A percentile compares a stretch with the other conserved stretches of the same genome.
These are phyloP conservation scores for Chrysemys picta DNA, from an alignment of 2,113 vertebrate species.

Conservation along the genomic window DNA sequence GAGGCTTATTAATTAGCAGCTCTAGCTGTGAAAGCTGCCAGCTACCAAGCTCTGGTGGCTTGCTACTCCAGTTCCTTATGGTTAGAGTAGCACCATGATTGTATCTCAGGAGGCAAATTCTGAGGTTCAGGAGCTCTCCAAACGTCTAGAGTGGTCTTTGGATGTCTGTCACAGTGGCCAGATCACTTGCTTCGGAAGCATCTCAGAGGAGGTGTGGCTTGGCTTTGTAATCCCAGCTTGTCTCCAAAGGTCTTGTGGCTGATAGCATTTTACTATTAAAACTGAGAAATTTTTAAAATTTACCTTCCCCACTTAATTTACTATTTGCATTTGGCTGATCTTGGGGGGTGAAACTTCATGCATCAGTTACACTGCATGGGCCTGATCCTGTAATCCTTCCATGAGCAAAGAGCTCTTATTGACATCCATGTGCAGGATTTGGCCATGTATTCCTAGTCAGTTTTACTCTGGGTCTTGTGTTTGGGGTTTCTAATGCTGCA, in stretches of 20 bases:
- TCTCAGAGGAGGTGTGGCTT: conserved; percentile 6
- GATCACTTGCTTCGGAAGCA: conserved; percentile 1
- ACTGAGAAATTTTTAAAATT: conserved; percentile 60
- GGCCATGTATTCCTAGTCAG: background rate
- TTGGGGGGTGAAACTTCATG: conserved; percentile 19
- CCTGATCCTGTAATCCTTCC: conserved; percentile 41
- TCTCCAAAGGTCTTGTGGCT: conserved; percentile 45
- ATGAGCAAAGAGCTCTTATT: background rate
- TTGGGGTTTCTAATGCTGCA: conserved; percentile 41
- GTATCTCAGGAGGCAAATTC: background rate
- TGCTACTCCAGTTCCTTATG: background rate
- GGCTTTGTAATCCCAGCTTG: conserved; percentile 34
- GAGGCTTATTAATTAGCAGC: background rate
- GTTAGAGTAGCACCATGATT: background rate
- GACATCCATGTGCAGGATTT: background rate
- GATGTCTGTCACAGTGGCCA: background rate
- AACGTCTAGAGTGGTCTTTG: background rate
- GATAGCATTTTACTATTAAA: conserved; percentile 56
- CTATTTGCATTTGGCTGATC: conserved; percentile 70
- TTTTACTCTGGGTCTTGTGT: background rate
- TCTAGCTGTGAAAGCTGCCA: background rate
- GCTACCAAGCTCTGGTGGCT: background rate
- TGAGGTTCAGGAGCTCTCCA: background rate
- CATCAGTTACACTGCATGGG: conserved; percentile 61
- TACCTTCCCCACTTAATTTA: conserved; percentile 37